A percentile compares a stretch with the other conserved stretches of the same genome.
These are phyloP conservation scores for Standfussiana lucernea DNA, from an alignment of 2,888 invertebrate species.

Conservation along the genomic window DNA sequence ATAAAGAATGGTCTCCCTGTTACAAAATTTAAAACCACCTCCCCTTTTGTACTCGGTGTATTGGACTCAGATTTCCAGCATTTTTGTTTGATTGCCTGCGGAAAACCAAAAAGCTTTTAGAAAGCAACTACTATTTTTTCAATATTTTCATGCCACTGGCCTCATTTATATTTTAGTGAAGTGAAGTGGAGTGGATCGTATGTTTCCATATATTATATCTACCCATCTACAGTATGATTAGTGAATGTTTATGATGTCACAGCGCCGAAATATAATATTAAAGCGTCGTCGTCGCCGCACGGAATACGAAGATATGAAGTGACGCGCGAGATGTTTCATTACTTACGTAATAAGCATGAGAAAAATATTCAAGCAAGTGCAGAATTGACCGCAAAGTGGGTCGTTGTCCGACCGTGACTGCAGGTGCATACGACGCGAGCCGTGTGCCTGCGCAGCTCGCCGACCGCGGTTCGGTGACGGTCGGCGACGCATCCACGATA, in stretches of 20 bases:
- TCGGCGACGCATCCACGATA: constrained; percentile 41
- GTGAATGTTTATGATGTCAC: constrained; percentile 29
- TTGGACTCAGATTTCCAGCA: constrained; percentile 23
- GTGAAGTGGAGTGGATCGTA: constrained; percentile 22
- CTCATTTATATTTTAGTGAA: constrained; percentile 52
- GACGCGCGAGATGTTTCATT: constrained; percentile 41
- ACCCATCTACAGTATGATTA: constrained; percentile 1
- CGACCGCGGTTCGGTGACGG: constrained; percentile 43
- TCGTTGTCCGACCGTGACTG: constrained; percentile 83
- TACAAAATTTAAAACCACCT: constrained; percentile 19
- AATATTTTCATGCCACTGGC: constrained; percentile 27
- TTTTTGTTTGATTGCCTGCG: constrained; percentile 38
- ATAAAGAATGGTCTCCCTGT: no score
- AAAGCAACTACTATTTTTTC: constrained; percentile 54
- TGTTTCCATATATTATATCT: constrained; percentile 4
- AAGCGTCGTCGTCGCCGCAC: constrained; percentile 1
- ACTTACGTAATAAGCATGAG: constrained; percentile 68
- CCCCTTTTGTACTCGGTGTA: background rate
- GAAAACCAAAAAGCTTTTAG: constrained; percentile 61
- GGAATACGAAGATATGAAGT: constrained; percentile 34
- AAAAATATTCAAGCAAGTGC: constrained; percentile 71
- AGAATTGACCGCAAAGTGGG: constrained; percentile 78
- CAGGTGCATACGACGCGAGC: constrained; percentile 48
- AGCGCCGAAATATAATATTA: constrained; percentile 40
- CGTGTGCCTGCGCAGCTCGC: constrained; percentile 9